phyloP scores from a whole-genome alignment of 1,140 invertebrate genomes.

The Heliothis subflexa region DNA sequence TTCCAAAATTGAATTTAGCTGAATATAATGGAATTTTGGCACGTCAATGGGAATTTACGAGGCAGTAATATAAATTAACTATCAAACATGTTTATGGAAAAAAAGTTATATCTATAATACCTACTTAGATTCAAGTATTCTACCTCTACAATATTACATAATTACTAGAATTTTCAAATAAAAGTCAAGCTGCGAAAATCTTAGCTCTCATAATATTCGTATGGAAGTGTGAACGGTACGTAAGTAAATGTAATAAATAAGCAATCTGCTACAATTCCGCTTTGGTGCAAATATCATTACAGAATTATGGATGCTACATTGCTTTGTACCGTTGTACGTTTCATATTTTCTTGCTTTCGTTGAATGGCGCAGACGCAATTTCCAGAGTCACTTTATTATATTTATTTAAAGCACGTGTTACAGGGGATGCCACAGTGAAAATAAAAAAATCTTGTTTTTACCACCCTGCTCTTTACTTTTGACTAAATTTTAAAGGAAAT shows the following conservation, averaged over 20 bases:
- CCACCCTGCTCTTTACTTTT: too few species aligned
- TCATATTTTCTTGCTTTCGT: not conserved
- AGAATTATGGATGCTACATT: constrained; percentile 10
- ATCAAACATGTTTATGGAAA: not conserved
- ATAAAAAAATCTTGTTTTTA: too few species aligned
- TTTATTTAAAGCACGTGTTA: too few species aligned
- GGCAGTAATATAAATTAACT: not conserved
- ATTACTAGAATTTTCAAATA: too few species aligned
- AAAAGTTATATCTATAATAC: not conserved
- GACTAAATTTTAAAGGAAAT: not conserved
- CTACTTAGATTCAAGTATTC: too few species aligned
- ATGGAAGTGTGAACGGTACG: not conserved
- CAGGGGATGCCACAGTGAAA: too few species aligned
- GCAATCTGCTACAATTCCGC: constrained; percentile 28
- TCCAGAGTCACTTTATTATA: too few species aligned
- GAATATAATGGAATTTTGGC: not conserved
- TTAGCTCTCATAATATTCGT: not conserved
- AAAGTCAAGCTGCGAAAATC: not conserved
- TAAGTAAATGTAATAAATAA: constrained; percentile 39
- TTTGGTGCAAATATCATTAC: constrained; percentile 31
- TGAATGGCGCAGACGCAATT: not conserved
- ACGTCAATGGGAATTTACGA: not conserved
- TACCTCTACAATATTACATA: too few species aligned
- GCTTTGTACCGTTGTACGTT: constrained; percentile 19
- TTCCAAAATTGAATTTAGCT: constrained; percentile 27